These are phyloP conservation scores for pig (Sus scrofa) DNA, from an alignment of 2,113 vertebrate genomes.

Conservation along the genomic window T2T-Sscrofa CM000813.6:19799501-19800000, in stretches of 20 bases:
- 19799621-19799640: background rate
- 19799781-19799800: background rate
- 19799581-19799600: background rate
- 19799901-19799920: background rate
- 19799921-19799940: constrained; percentile 46
- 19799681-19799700: background rate
- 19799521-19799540: background rate
- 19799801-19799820: background rate
- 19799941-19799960: background rate
- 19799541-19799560: background rate
- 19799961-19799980: fast-evolving
- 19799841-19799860: constrained; percentile 31
- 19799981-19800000: background rate
- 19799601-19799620: background rate
- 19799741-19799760: background rate
- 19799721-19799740: background rate
- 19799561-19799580: background rate
- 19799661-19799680: background rate
- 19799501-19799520: background rate
- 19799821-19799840: constrained; percentile 52
- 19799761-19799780: background rate
- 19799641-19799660: background rate
- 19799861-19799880: background rate
- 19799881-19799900: background rate
- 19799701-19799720: background rate